These are phyloP conservation scores for Caenorhabditis remanei DNA, from an alignment of 1,140 invertebrate species.

Conservation along the genomic window DNA sequence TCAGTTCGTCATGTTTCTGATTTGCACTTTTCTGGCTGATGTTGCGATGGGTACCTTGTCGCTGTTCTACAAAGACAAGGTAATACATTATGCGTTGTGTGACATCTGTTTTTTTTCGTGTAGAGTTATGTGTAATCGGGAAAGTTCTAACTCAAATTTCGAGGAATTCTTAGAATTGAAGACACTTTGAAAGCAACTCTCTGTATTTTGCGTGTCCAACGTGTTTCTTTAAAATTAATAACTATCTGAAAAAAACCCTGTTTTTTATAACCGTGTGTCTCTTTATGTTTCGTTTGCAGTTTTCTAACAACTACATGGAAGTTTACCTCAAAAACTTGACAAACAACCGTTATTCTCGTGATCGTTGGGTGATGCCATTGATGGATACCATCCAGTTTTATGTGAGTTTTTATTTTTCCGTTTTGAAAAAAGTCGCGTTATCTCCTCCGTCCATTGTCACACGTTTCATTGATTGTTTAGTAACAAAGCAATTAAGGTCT, in stretches of 20 bases:
- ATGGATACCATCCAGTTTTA: slow-evolving; percentile 75
- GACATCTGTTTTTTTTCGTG: background rate
- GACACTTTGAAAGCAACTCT: too few species aligned
- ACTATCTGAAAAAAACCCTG: too few species aligned
- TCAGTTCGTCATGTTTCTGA: slow-evolving; percentile 67
- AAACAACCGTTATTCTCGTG: slow-evolving; percentile 75
- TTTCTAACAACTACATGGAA: slow-evolving; percentile 69
- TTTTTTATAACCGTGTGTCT: too few species aligned
- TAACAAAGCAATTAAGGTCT: background rate
- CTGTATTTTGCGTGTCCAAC: too few species aligned
- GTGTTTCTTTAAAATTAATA: too few species aligned
- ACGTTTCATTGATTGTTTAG: background rate
- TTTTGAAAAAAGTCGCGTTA: background rate
- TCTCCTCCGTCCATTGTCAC: background rate
- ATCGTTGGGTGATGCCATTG: slow-evolving; percentile 75
- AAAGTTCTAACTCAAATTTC: too few species aligned
- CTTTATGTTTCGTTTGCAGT: slow-evolving; percentile 67
- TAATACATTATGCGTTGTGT: slow-evolving; percentile 38
- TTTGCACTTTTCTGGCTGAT: slow-evolving; percentile 69
- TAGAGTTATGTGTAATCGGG: background rate
- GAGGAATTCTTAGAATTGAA: too few species aligned
- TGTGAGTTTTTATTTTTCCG: slow-evolving; percentile 64
- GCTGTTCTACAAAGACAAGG: slow-evolving; percentile 71
- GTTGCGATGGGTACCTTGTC: slow-evolving; percentile 69
- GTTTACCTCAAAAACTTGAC: slow-evolving; percentile 74